phyloP scores from a whole-genome alignment of 2,113 vertebrate species.

The Chionodraco myersi region DNA sequence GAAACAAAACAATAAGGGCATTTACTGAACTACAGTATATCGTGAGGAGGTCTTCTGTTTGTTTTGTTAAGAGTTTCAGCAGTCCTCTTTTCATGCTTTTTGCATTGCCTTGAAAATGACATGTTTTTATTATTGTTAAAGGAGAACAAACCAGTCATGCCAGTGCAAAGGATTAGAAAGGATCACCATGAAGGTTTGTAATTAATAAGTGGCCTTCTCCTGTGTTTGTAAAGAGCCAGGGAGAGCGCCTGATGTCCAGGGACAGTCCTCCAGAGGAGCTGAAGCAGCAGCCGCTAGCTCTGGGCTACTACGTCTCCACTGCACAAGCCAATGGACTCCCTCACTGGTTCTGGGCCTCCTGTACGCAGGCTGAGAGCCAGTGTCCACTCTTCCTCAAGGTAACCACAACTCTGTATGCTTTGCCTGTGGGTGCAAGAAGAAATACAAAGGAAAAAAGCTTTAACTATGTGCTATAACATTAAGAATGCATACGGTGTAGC shows the following conservation, averaged over 20 bases:
- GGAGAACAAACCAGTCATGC: not conserved
- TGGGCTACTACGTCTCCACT: conserved; percentile 98
- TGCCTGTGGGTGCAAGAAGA: not conserved
- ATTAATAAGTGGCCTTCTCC: conserved; percentile 13
- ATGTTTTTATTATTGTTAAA: not conserved
- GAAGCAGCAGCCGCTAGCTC: conserved; percentile 96
- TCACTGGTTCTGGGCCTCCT: conserved; percentile 98
- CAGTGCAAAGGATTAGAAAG: not conserved
- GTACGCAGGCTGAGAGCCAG: conserved; percentile 96
- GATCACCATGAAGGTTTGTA: conserved; percentile 1
- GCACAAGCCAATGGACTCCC: conserved; percentile 95
- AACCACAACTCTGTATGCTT: conserved; percentile 10
- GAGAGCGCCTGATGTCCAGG: conserved; percentile 93
- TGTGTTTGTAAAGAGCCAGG: conserved; percentile 87
- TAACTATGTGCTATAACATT: not conserved
- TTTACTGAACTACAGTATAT: not conserved
- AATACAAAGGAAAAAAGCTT: not conserved
- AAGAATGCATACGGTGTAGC: not conserved
- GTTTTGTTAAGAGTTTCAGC: not conserved
- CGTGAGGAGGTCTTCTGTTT: not conserved
- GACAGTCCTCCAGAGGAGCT: conserved; percentile 96
- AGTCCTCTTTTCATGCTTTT: not conserved
- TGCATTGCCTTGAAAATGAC: not conserved
- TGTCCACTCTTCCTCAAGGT: conserved; percentile 99
- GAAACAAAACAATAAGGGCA: not conserved